A percentile compares a stretch with the other conserved stretches of the same genome.
Conservation (phyloP, 2,888 invertebrate species). For the Tetropium fuscum region DNA sequence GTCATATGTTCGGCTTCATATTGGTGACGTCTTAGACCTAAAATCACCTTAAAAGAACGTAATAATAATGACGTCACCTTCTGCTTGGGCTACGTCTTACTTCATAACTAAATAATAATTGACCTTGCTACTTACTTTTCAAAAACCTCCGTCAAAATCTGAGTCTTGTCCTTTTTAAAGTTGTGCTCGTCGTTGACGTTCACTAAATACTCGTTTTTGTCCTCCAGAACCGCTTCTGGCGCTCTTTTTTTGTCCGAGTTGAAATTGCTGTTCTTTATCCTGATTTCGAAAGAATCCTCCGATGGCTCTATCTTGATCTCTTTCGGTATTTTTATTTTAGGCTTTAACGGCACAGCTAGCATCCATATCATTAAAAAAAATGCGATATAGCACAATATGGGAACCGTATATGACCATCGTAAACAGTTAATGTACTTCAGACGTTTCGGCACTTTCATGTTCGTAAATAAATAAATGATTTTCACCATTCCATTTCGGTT, state of each 20-base stretch:
- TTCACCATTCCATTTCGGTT: slow-evolving; percentile 12
- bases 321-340: slow-evolving; percentile 50
- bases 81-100: too few species aligned
- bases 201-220: slow-evolving; percentile 67
- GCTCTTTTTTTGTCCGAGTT: slow-evolving; percentile 67
- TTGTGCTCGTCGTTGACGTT: slow-evolving; percentile 62
- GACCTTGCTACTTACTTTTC: slow-evolving; percentile 58
- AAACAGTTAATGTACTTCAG: slow-evolving; percentile 50
- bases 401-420: slow-evolving; percentile 70
- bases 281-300: slow-evolving; percentile 60
- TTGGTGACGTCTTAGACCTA: too few species aligned
- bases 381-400: slow-evolving; percentile 69
- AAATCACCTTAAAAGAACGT: too few species aligned
- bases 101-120: background rate
- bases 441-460: slow-evolving; percentile 29
- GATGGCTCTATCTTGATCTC: slow-evolving; percentile 47
- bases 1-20: too few species aligned
- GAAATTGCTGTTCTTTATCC: slow-evolving; percentile 67
- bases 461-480: slow-evolving; percentile 13
- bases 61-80: too few species aligned
- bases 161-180: slow-evolving; percentile 57
- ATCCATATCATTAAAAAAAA: slow-evolving; percentile 69
- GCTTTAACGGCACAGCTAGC: slow-evolving; percentile 66
- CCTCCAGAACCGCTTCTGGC: slow-evolving; percentile 65
- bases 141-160: slow-evolving; percentile 63